These are phyloP conservation scores for Clarias macrocephalus DNA, from an alignment of 2,113 vertebrate species.

Conservation along the genomic window DNA sequence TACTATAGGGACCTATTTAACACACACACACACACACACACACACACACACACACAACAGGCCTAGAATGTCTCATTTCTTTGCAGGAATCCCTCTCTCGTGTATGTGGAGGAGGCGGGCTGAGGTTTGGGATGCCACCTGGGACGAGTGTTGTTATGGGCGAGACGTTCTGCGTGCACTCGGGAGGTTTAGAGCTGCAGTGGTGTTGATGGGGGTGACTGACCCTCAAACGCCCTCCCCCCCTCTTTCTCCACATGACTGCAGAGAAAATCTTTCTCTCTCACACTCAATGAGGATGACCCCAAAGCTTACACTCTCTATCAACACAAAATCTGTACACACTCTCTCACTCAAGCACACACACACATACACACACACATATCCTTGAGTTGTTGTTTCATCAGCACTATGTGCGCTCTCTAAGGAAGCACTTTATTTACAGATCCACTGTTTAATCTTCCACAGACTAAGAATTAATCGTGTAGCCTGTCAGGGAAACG, in stretches of 20 bases:
- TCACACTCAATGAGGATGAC: constrained; percentile 54
- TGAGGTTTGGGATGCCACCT: neutral
- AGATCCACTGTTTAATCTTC: neutral
- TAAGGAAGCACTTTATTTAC: neutral
- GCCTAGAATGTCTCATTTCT: neutral
- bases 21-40: neutral
- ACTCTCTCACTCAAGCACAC: neutral
- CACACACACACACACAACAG: neutral
- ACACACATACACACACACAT: constrained; percentile 9
- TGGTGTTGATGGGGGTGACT: constrained; percentile 64
- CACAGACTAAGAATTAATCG: neutral
- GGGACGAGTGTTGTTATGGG: constrained; percentile 15
- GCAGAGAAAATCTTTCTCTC: constrained; percentile 46
- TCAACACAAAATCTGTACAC: constrained; percentile 33
- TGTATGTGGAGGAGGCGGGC: neutral
- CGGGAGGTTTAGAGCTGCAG: constrained; percentile 36
- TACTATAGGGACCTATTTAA: neutral
- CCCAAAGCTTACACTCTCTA: constrained; percentile 42
- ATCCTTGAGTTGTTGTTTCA: neutral
- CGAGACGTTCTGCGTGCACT: neutral
- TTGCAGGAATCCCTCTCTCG: neutral
- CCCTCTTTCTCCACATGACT: constrained; percentile 53
- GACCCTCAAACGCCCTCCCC: constrained; percentile 48
- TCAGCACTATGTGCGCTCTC: neutral
- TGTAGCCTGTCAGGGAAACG: neutral